These are phyloP conservation scores for Melikaiella ostensackeni DNA, from an alignment of 2,888 invertebrate genomes.

Conservation along the genomic window DNA sequence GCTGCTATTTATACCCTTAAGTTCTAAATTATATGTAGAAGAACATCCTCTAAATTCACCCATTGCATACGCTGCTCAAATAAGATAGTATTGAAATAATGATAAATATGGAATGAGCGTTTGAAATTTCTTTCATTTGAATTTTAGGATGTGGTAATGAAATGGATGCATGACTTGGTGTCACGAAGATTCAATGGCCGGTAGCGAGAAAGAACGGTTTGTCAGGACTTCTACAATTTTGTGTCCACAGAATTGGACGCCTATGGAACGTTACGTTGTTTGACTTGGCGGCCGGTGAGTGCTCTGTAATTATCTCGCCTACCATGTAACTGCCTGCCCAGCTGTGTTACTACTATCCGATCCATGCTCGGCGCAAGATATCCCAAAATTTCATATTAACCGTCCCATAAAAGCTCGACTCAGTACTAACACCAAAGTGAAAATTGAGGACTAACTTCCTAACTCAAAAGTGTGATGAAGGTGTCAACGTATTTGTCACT, in stretches of 20 bases:
- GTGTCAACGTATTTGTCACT: neutral
- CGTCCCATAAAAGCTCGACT: conserved; percentile 54
- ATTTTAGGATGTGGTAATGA: neutral
- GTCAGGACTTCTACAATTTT: conserved; percentile 43
- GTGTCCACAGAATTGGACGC: conserved; percentile 60
- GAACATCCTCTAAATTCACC: no score
- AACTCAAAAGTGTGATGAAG: neutral
- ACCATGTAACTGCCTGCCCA: conserved; percentile 74
- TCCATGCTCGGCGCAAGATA: conserved; percentile 63
- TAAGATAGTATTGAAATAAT: no score
- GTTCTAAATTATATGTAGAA: no score
- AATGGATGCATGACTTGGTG: neutral
- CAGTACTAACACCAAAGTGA: conserved; percentile 21
- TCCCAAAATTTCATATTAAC: conserved; percentile 56
- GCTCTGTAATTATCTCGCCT: conserved; percentile 77
- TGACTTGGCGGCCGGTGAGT: conserved; percentile 74
- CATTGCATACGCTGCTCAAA: no score
- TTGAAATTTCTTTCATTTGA: neutral
- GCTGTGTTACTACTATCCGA: conserved; percentile 69
- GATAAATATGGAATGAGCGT: no score
- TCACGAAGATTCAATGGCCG: neutral
- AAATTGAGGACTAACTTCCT: neutral
- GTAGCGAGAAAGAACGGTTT: neutral
- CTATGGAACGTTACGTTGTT: conserved; percentile 72
- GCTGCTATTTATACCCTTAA: no score